Percentiles rank a stretch among this genome's conserved stretches.
These are phyloP conservation scores for Drosophila nr. perissopoda DNA, from an alignment of 2,888 invertebrate species.

Conservation along the genomic window DNA sequence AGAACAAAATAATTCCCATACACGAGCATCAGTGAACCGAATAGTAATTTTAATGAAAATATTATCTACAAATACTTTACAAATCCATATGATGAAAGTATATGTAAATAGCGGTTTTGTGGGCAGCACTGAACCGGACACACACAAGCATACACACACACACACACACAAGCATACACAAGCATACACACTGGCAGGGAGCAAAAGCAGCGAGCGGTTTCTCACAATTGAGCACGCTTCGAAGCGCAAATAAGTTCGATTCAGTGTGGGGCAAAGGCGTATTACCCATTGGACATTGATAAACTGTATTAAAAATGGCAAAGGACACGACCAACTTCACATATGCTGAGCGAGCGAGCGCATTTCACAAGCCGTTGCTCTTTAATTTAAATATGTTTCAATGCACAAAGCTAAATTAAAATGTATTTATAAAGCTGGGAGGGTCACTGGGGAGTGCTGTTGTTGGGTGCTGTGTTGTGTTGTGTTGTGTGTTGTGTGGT, in stretches of 20 bases:
- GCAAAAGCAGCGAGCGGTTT: constrained; percentile 25
- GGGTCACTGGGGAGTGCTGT: background rate
- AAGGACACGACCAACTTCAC: constrained; percentile 40
- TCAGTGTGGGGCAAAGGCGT: constrained; percentile 13
- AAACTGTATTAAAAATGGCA: constrained; percentile 70
- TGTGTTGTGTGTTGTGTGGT: background rate
- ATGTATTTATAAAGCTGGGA: constrained; percentile 67
- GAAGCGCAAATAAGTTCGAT: constrained; percentile 67
- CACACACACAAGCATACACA: background rate
- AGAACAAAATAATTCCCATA: background rate
- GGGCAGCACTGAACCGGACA: constrained; percentile 1
- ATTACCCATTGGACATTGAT: constrained; percentile 66
- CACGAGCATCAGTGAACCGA: background rate
- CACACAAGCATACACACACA: background rate
- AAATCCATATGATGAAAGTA: background rate
- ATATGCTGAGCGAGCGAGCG: constrained; percentile 55
- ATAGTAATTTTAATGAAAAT: background rate
- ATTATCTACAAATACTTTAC: background rate
- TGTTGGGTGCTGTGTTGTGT: background rate
- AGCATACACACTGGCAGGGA: background rate
- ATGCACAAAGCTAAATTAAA: constrained; percentile 80
- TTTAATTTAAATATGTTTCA: constrained; percentile 81
- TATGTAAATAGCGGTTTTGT: constrained; percentile 1
- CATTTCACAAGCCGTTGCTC: constrained; percentile 79
- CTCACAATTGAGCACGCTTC: constrained; percentile 71